These are phyloP conservation scores for Diadegma fenestrale DNA, from an alignment of 2,888 invertebrate genomes.

Conservation along the genomic window DNA sequence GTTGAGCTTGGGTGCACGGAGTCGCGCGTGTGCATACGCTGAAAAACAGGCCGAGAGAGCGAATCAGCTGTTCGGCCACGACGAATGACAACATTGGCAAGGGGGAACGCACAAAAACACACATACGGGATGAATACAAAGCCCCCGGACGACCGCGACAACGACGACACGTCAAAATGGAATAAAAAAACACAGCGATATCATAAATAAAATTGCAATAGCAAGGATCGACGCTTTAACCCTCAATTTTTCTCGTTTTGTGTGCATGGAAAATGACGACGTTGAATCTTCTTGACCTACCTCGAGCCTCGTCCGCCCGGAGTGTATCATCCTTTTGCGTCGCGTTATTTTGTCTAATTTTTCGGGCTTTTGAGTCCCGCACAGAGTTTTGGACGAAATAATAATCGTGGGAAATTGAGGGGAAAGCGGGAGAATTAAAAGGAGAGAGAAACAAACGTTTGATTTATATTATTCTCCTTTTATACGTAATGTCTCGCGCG, in stretches of 20 bases:
- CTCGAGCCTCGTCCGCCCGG: constrained; percentile 85
- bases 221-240: neutral
- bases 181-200: neutral
- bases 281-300: constrained; percentile 78
- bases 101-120: constrained; percentile 42
- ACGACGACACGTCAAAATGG: neutral
- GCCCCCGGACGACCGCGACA: constrained; percentile 39
- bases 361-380: constrained; percentile 70
- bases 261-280: constrained; percentile 59
- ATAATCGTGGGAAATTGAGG: constrained; percentile 14
- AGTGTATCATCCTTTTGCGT: constrained; percentile 85
- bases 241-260: constrained; percentile 20
- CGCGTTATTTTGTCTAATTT: constrained; percentile 83
- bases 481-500: constrained; percentile 61
- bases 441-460: constrained; percentile 46
- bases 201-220: neutral
- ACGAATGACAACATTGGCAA: constrained; percentile 82
- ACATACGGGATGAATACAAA: constrained; percentile 49
- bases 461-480: constrained; percentile 35
- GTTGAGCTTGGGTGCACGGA: constrained; percentile 15
- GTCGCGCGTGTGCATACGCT: constrained; percentile 70
- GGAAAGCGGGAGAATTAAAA: constrained; percentile 23
- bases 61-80: constrained; percentile 82
- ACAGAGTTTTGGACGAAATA: constrained; percentile 64
- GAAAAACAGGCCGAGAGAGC: constrained; percentile 72